Evolutionary conservation across 2,797 vertebrate genomes (phyloP).

Genomic region (Pachyuromys duprasi): DNA sequence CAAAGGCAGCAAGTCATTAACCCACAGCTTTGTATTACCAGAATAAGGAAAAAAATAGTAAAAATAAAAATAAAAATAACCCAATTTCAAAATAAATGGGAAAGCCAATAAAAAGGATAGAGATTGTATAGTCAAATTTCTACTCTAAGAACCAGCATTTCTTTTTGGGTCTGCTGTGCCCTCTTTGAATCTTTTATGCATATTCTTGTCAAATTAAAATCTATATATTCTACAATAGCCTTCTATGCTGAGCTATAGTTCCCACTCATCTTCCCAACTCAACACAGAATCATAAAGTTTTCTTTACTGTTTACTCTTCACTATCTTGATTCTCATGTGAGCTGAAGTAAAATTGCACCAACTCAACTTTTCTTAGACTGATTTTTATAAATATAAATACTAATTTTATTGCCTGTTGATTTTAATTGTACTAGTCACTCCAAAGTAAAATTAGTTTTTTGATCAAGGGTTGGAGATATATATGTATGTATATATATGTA

Average conservation of each 20-base stretch:
- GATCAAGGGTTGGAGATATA: neutral
- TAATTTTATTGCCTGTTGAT: neutral
- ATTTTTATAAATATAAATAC: neutral
- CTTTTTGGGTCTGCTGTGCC: neutral
- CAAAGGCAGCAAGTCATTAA: constrained; percentile 21
- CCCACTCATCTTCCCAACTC: neutral
- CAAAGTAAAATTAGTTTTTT: neutral
- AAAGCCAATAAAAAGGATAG: neutral
- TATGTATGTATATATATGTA: neutral
- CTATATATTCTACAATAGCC: neutral
- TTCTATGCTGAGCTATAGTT: fast-evolving
- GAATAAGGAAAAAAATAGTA: neutral
- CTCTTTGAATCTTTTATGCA: neutral
- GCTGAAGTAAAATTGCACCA: neutral
- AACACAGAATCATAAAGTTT: neutral
- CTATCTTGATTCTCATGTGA: neutral
- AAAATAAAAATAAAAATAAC: neutral
- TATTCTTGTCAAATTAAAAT: neutral
- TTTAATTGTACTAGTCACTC: neutral
- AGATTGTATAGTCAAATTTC: neutral
- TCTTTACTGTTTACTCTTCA: neutral
- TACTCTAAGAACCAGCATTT: neutral
- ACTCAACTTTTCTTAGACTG: neutral
- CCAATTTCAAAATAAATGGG: neutral
- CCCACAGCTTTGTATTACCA: constrained; percentile 1